Percentiles rank a stretch among this genome's conserved stretches.
Conservation (phyloP, 1,140 invertebrate species). For the Dendroctonus valens region DNA sequence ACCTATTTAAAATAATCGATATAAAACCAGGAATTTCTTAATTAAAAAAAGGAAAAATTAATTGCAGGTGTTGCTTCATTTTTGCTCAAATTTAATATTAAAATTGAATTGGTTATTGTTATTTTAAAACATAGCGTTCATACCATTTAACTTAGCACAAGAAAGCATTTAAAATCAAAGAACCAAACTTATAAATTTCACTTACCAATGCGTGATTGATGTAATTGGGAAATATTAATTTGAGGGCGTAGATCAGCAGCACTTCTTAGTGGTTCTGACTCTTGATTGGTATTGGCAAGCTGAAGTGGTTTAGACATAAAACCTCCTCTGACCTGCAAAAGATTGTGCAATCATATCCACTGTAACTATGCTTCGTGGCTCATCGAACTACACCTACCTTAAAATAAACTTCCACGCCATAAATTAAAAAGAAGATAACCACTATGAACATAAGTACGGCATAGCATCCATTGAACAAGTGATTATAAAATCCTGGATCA, state of each 20-base stretch:
- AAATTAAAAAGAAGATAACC: conserved; percentile 91
- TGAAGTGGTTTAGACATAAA: conserved; percentile 50
- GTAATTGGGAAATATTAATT: conserved; percentile 84
- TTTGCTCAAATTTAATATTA: no score
- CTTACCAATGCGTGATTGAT: conserved; percentile 77
- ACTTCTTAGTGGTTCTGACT: conserved; percentile 45
- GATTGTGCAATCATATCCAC: no score
- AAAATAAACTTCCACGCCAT: conserved; percentile 92
- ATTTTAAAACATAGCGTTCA: no score
- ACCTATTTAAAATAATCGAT: no score
- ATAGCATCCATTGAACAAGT: conserved; percentile 90
- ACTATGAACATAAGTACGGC: conserved; percentile 87
- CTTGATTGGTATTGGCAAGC: conserved; percentile 49
- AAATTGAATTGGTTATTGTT: no score
- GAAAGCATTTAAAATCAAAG: no score
- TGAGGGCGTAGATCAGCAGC: conserved; percentile 48
- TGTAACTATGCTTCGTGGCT: background rate
- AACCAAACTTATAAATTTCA: background rate
- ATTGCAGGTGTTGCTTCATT: no score
- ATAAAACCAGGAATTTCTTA: no score
- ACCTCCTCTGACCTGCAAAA: conserved; percentile 50
- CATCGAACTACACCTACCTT: conserved; percentile 62
- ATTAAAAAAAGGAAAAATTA: no score
- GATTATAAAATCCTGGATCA: conserved; percentile 71
- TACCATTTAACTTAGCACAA: no score